These are phyloP conservation scores for Atrina japonica DNA, from an alignment of 2,888 invertebrate genomes.

Conservation along the genomic window DNA sequence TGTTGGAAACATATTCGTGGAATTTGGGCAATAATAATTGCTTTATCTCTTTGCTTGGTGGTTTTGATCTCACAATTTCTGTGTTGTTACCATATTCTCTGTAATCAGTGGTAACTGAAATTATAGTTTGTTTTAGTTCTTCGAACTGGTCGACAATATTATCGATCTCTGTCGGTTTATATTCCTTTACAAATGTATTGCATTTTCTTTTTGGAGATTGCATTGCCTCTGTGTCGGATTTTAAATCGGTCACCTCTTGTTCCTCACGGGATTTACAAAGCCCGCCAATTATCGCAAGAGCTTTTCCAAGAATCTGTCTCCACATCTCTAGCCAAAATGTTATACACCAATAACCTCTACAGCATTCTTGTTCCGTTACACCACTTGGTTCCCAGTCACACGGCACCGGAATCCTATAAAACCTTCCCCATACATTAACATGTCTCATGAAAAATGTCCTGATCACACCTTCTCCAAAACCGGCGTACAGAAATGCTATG, in stretches of 20 bases:
- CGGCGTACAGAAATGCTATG: not conserved
- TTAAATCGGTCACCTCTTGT: not conserved
- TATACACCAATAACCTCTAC: not conserved
- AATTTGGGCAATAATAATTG: not conserved
- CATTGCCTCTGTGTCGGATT: no score
- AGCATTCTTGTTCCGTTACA: not conserved
- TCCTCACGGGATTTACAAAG: no score
- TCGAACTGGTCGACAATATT: no score
- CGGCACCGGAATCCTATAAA: not conserved
- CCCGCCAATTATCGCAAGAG: no score
- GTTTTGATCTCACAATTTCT: no score
- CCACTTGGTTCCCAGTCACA: not conserved
- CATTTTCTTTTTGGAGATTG: no score
- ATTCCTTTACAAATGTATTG: no score
- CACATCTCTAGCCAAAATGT: conserved; percentile 4
- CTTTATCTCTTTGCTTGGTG: not conserved
- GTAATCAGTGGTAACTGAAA: no score
- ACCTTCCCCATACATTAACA: not conserved
- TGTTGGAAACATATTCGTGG: not conserved
- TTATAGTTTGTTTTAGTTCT: no score
- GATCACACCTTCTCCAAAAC: conserved; percentile 3
- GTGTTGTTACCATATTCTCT: no score
- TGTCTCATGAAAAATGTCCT: conserved; percentile 14
- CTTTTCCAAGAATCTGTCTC: not conserved
- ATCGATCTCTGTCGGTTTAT: no score